A percentile compares a stretch with the other conserved stretches of the same genome.
Conservation (phyloP, 2,797 vertebrate species). For the Thamnophis elegans region DNA sequence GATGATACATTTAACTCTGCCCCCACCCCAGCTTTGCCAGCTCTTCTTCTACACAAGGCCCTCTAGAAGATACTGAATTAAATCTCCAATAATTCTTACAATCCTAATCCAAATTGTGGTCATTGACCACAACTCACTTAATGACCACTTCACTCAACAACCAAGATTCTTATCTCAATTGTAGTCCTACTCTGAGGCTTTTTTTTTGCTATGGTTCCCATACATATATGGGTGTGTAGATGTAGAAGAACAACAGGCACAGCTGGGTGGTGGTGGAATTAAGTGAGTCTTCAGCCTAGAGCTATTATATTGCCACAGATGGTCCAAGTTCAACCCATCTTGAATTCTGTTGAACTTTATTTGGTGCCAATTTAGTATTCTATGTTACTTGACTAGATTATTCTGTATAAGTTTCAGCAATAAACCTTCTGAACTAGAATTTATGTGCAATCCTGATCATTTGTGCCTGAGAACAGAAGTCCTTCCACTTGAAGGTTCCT, state of each 20-base stretch:
- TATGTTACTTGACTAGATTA: neutral
- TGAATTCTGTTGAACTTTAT: neutral
- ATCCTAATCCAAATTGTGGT: neutral
- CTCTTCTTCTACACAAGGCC: too few species aligned
- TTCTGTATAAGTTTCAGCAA: neutral
- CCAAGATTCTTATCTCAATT: neutral
- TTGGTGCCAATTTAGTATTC: neutral
- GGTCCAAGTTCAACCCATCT: neutral
- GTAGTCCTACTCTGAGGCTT: neutral
- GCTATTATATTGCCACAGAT: neutral
- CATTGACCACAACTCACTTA: neutral
- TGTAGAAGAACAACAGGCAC: neutral
- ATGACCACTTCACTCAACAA: neutral
- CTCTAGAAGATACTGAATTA: neutral
- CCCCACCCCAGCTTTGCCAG: too few species aligned
- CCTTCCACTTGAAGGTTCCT: neutral
- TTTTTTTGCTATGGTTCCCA: neutral
- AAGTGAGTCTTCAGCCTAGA: neutral
- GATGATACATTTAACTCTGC: too few species aligned
- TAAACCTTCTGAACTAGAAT: neutral
- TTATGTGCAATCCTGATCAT: neutral
- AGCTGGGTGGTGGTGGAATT: neutral
- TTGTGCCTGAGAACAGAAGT: neutral
- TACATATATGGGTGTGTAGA: neutral
- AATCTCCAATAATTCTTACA: neutral